phyloP scores from a whole-genome alignment of 1,140 invertebrate species.

The Laupala kohalensis region DNA sequence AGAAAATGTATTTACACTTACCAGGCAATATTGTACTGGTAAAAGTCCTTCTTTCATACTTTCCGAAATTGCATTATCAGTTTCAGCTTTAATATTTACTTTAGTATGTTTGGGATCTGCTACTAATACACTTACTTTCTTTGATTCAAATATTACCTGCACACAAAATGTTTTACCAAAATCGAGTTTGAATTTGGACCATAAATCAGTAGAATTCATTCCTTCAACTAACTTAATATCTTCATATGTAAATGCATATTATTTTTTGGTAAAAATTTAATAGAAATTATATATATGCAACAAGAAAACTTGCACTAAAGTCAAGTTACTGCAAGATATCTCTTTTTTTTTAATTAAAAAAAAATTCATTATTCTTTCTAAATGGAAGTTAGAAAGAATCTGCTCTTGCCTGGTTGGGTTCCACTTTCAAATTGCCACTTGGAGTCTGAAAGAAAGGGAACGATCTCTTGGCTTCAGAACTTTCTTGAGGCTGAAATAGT shows the following conservation, averaged over 20 bases:
- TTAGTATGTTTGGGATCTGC: constrained; percentile 47
- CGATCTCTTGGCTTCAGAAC: background rate
- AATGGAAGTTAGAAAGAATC: background rate
- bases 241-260: background rate
- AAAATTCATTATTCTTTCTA: background rate
- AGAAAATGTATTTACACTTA: no score
- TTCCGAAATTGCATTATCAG: background rate
- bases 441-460: background rate
- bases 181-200: no score
- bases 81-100: constrained; percentile 33
- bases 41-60: no score
- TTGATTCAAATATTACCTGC: constrained; percentile 51
- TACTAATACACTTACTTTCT: constrained; percentile 48
- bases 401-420: background rate
- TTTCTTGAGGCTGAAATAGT: background rate
- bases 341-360: background rate
- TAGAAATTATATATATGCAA: background rate
- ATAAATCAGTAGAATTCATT: no score
- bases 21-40: no score
- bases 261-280: background rate
- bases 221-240: no score
- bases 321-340: background rate
- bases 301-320: background rate
- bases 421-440: background rate
- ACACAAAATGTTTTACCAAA: no score